phyloP scores from a whole-genome alignment of 2,113 vertebrate species.

The Podarcis raffonei region DNA sequence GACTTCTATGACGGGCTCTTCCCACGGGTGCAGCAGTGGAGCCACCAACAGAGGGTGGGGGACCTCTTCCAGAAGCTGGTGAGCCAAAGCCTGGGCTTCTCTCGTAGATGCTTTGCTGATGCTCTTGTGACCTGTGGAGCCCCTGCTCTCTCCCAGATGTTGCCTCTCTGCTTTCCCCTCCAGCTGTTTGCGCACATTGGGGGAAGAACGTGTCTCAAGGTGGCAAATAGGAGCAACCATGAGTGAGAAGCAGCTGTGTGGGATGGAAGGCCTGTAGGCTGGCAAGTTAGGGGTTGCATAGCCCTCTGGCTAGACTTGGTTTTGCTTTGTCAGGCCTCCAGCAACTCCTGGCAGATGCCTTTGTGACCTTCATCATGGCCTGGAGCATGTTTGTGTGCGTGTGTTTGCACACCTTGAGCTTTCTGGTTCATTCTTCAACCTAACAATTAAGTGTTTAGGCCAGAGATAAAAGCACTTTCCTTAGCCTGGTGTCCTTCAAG shows the following conservation, averaged over 20 bases:
- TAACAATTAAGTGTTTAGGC: not conserved
- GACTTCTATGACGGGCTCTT: constrained; percentile 95
- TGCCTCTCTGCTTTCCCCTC: not conserved
- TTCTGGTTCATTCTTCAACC: not conserved
- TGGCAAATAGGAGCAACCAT: not conserved
- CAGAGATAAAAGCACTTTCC: not conserved
- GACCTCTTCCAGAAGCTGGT: constrained; percentile 99
- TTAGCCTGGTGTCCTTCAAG: too few species aligned
- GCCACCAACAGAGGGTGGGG: constrained; percentile 93
- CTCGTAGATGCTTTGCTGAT: too few species aligned
- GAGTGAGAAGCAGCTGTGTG: not conserved
- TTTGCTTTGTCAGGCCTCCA: not conserved
- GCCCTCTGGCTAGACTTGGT: not conserved
- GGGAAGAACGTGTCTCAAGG: not conserved
- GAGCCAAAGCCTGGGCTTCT: constrained; percentile 38
- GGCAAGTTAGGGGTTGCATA: not conserved
- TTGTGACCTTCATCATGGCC: not conserved
- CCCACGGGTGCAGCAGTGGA: constrained; percentile 95
- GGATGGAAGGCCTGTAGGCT: not conserved
- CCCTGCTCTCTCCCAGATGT: not conserved
- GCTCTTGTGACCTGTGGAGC: not conserved
- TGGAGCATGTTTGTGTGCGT: not conserved
- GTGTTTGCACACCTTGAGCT: not conserved
- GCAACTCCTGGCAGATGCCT: not conserved
- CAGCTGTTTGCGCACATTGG: not conserved